Base-by-base conservation (phyloP, 2,888 invertebrate species). In the Tricholauxania praeusta region DNA sequence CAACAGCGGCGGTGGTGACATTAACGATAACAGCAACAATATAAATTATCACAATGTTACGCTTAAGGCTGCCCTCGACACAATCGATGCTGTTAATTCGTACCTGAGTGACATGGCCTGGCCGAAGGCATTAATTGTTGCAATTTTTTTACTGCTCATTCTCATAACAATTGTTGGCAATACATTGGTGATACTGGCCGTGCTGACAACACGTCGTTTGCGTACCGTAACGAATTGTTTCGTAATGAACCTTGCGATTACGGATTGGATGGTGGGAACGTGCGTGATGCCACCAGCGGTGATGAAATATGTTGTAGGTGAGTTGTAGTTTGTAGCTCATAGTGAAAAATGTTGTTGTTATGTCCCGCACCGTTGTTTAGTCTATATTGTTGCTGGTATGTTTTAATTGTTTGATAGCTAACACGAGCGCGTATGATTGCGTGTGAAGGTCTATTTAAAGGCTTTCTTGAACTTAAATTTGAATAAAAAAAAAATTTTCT, bases 201-300 rank as follows among this genome's bases (percentile, higher is more conserved):
- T 97, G 59, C 90, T 95, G 80, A 95, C 96, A 4, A 95, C 95
- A 0, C 91, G 94, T 80, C 90, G 96, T 77, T 89, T 98, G 78
- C 90, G 98, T 71, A 97, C 97, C 0, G 96, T 97, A 47, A 98
- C 97, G 65, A 98, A 98, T 85, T 96, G 96, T 84, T 97, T 98
- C 87, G 97, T 98, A 76, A 96, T 96, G 82, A 97, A 96, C 73
- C 88, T 98, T 83, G 98, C 98, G 0, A 93, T 94, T 0, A 97
- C 98, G 48, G 98, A 98, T 89, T 91, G 97, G 88, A 86, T 97
- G 78, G 96, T 99, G 0, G 98, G 97, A 3, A 92, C 96, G 19
- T 94, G 96, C 80, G 97, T 98, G 0, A 94, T 98, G 93, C 98
- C 98, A 6, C 96, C 96, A 64, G 96, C 96, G 15, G 95, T 97